These are phyloP conservation scores for Buathra laborator DNA, from an alignment of 2,888 invertebrate genomes.

Conservation along the genomic window DNA sequence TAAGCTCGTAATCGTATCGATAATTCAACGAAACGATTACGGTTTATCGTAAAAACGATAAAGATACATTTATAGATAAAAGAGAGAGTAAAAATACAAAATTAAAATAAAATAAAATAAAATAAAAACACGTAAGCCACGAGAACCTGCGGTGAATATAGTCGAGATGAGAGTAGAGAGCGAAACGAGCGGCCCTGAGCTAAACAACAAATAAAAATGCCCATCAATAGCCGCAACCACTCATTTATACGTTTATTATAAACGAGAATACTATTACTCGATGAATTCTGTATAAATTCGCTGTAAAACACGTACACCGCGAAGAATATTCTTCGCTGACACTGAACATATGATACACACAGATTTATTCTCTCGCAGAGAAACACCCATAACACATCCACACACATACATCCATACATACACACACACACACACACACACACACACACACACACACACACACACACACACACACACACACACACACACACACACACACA, in stretches of 20 bases:
- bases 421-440: constrained; percentile 61
- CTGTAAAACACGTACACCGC: constrained; percentile 49
- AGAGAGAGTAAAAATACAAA: constrained; percentile 12
- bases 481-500: constrained; percentile 56
- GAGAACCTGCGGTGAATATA: constrained; percentile 7
- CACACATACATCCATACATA: constrained; percentile 56
- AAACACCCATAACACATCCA: constrained; percentile 49
- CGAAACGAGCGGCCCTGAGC: constrained; percentile 53
- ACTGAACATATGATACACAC: constrained; percentile 22
- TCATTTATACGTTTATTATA: constrained; percentile 69
- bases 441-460: constrained; percentile 58
- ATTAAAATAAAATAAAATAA: constrained; percentile 47
- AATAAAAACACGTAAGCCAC: constrained; percentile 56
- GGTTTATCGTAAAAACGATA: constrained; percentile 17
- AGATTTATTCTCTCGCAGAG: constrained; percentile 25
- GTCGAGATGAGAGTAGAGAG: constrained; percentile 51
- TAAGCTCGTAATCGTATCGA: constrained; percentile 9
- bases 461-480: constrained; percentile 60
- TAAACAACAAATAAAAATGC: constrained; percentile 64
- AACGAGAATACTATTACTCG: constrained; percentile 67
- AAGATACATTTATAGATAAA: constrained; percentile 16
- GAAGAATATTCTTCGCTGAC: constrained; percentile 11
- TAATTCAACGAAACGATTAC: not conserved
- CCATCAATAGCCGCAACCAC: constrained; percentile 60
- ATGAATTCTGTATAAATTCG: constrained; percentile 72